Evolutionary conservation across 2,888 invertebrate genomes (phyloP).

Genomic region (Lissonota sp.): DNA sequence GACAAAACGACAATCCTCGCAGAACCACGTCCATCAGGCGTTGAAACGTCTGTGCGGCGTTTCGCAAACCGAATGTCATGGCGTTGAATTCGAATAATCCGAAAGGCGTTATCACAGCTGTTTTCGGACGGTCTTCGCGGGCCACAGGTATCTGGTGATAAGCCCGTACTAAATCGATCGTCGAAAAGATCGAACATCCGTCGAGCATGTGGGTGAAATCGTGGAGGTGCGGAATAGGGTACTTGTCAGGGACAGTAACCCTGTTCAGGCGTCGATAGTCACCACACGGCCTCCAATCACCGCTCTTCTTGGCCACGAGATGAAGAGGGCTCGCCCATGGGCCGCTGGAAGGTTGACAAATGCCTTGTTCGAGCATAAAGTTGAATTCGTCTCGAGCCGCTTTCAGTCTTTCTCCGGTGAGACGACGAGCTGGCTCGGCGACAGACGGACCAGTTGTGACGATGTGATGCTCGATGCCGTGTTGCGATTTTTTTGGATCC

Average conservation of each 20-base stretch:
- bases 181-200: constrained; percentile 46
- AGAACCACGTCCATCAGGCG: no score
- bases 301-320: constrained; percentile 15
- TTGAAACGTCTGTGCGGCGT: no score
- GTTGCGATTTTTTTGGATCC: not conserved
- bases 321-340: constrained; percentile 42
- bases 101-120: constrained; percentile 53
- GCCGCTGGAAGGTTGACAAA: constrained; percentile 26
- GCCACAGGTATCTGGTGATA: constrained; percentile 61
- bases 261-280: not conserved
- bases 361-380: constrained; percentile 20
- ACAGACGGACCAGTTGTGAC: no score
- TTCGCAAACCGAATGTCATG: constrained; percentile 45
- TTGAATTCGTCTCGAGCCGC: constrained; percentile 18
- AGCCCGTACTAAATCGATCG: constrained; percentile 51
- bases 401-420: constrained; percentile 9
- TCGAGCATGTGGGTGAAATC: constrained; percentile 41
- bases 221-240: constrained; percentile 33
- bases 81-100: constrained; percentile 66
- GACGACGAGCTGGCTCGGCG: constrained; percentile 16
- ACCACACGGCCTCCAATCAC: constrained; percentile 24
- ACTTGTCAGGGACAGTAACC: constrained; percentile 13
- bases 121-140: constrained; percentile 71
- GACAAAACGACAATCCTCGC: no score
- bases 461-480: constrained; percentile 39